Evolutionary conservation across 2,888 invertebrate species (phyloP), one percentile per base, ranked within the genome.

Genomic region (Eurytoma adleriae): DNA sequence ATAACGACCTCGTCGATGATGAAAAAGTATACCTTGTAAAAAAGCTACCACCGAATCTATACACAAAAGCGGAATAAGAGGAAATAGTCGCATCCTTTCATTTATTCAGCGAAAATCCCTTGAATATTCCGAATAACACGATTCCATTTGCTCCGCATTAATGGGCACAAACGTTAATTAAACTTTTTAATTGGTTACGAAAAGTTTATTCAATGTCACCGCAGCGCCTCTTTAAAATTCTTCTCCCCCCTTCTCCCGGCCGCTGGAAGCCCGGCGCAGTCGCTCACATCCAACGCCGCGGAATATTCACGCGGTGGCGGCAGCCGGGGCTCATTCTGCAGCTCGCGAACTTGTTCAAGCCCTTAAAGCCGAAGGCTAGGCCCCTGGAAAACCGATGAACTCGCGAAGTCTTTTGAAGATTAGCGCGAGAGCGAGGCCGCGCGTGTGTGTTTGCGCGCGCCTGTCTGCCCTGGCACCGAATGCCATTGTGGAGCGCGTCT

Each of bases 151-250:
- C 24, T 27, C 40, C 14, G 4, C 18, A 64, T 70, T 69, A 79
- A 74, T 64, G 62, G 59, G 12, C 10, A 71, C 57, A 80, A 68
- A 57, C 72, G 57, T 56, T 80, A 71, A 80, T 80, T 80, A 72
- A 80, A 77, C 68, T 69, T 77, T 79, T 76, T 61, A 80, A 80
- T 80, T 76, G 71, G 18, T 62, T 57, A 56, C 54, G 30, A 5
- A 67, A 76, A 66, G 18, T 68, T 68, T 20, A 62, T 64, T 27
- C 76, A 62, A 64, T 67, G 76, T 66, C 71, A 67, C 27, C 52
- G 56, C 40, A 48, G 67, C 30, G 50, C 48, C 79, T 76, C 72
- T 75, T 76, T 76, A 80, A 80, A 80, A 71, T 79, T 70, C 75
- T 79, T 66, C 61, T 0, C 2, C 4, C 40, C 40, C 40, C 40